Percentiles rank a stretch among this genome's conserved stretches.
phyloP scores from a whole-genome alignment of 2,888 invertebrate genomes.

The Trichogramma evanescens region DNA sequence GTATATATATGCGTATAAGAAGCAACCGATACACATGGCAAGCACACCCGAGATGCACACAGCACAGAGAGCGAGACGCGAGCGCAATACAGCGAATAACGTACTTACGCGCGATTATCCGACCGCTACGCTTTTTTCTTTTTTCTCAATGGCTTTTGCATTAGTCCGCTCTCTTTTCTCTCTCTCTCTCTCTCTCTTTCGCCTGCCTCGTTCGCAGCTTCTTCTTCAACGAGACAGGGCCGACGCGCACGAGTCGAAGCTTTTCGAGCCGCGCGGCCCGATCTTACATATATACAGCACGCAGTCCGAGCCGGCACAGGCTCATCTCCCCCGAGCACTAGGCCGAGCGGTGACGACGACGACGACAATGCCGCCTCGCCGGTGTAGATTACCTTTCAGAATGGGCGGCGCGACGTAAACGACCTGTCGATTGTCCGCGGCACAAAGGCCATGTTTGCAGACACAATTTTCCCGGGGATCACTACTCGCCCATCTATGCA shows the following conservation, averaged over 20 bases:
- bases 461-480: slow-evolving; percentile 43
- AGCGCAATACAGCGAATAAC: slow-evolving; percentile 42
- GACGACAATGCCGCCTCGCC: slow-evolving; percentile 18
- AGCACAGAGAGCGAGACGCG: not conserved
- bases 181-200: slow-evolving; percentile 2
- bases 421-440: slow-evolving; percentile 31
- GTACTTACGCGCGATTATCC: slow-evolving; percentile 46
- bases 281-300: no score
- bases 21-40: no score
- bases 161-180: slow-evolving; percentile 13
- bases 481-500: slow-evolving; percentile 5
- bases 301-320: no score
- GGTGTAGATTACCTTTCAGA: slow-evolving; percentile 48
- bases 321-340: not conserved
- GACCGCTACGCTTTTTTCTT: slow-evolving; percentile 32
- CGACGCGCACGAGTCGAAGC: no score
- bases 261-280: no score
- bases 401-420: slow-evolving; percentile 46
- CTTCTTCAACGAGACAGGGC: no score
- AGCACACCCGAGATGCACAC: no score
- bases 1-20: no score
- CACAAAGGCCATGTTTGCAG: slow-evolving; percentile 44
- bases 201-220: slow-evolving; percentile 3
- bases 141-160: slow-evolving; percentile 21
- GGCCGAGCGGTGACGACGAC: not conserved